phyloP scores from a whole-genome alignment of 2,888 invertebrate species.

The Herminia tarsipennalis region DNA sequence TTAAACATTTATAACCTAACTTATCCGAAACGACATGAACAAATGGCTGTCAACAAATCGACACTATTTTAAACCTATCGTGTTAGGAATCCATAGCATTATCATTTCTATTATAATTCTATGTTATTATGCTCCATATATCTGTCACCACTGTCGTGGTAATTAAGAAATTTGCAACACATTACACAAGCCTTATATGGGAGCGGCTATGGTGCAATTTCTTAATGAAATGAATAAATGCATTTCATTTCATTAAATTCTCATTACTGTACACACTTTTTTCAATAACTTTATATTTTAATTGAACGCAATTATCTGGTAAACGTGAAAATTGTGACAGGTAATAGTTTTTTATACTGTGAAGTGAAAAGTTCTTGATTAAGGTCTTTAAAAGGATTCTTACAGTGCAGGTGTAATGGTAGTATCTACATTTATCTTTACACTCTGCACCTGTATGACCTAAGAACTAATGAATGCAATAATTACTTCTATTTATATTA shows the following conservation, averaged over 20 bases:
- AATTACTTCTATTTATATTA: too few relatives aligned
- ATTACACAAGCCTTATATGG: constrained; percentile 27
- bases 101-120: constrained; percentile 1
- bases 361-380: too few relatives aligned
- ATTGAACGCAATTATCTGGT: not conserved
- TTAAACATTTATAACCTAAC: too few relatives aligned
- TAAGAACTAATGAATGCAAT: too few relatives aligned
- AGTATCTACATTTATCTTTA: too few relatives aligned
- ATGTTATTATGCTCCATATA: constrained; percentile 21
- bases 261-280: constrained; percentile 26
- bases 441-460: too few relatives aligned
- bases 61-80: not conserved
- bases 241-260: constrained; percentile 38
- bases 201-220: constrained; percentile 33
- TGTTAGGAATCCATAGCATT: not conserved
- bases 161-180: constrained; percentile 38
- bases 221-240: constrained; percentile 46
- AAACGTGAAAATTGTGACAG: too few relatives aligned
- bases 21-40: too few relatives aligned
- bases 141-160: constrained; percentile 22
- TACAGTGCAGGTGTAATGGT: too few relatives aligned
- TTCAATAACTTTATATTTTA: too few relatives aligned
- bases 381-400: too few relatives aligned
- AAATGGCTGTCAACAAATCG: not conserved
- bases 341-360: too few relatives aligned